These are phyloP conservation scores for Pyrochroa serraticornis DNA, from an alignment of 2,888 invertebrate genomes.

Conservation along the genomic window DNA sequence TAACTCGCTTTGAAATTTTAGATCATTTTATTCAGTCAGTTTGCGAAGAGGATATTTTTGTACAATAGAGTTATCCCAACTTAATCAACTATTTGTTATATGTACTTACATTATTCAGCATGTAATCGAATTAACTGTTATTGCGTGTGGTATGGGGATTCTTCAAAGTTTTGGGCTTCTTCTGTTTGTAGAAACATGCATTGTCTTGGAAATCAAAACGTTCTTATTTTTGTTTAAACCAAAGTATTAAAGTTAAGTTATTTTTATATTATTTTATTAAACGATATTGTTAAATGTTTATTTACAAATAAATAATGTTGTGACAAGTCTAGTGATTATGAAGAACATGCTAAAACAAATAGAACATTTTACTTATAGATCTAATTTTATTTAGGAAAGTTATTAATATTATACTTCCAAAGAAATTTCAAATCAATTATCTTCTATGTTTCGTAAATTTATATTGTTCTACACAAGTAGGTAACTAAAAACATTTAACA, in stretches of 20 bases:
- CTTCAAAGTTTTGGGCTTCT: constrained; percentile 1
- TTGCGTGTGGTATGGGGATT: constrained; percentile 6
- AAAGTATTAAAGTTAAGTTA: background rate
- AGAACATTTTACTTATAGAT: too few relatives aligned
- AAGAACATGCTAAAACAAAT: too few relatives aligned
- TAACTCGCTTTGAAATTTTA: constrained; percentile 32
- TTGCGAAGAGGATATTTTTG: constrained; percentile 24
- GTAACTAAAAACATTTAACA: too few relatives aligned
- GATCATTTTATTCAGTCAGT: constrained; percentile 2
- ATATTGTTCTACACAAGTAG: too few relatives aligned
- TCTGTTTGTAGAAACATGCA: constrained; percentile 1
- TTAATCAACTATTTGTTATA: constrained; percentile 3
- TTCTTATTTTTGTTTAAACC: background rate
- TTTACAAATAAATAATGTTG: constrained; percentile 9
- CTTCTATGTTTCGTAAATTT: too few relatives aligned
- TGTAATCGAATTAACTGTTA: constrained; percentile 18
- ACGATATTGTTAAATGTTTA: constrained; percentile 17
- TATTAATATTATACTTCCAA: too few relatives aligned
- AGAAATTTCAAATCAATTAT: too few relatives aligned
- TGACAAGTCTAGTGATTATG: constrained; percentile 8
- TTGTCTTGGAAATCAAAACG: constrained; percentile 5
- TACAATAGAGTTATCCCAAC: constrained; percentile 20
- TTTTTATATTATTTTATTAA: constrained; percentile 14
- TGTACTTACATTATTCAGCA: constrained; percentile 19
- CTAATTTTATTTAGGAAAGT: too few relatives aligned